phyloP scores from a whole-genome alignment of 2,888 invertebrate species.

The Hofmannophila pseudospretella region DNA sequence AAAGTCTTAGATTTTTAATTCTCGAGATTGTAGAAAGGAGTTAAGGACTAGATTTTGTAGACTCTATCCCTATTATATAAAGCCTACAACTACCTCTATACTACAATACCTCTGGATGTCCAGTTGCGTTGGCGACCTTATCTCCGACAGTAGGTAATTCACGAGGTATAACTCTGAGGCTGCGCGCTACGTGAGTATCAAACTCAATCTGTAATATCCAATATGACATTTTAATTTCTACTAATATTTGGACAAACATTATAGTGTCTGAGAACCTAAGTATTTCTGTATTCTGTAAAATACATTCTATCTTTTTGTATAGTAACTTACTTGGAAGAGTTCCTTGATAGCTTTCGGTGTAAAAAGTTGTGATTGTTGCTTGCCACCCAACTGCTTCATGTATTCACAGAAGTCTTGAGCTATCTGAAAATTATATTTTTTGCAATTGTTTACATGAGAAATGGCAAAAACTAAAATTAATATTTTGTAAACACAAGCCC shows the following conservation, averaged over 20 bases:
- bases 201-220: conserved; percentile 69
- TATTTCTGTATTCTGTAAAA: background rate
- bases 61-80: too few relatives aligned
- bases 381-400: conserved; percentile 68
- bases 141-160: conserved; percentile 79
- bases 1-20: too few relatives aligned
- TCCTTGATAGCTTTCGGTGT: conserved; percentile 69
- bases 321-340: conserved; percentile 57
- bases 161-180: conserved; percentile 71
- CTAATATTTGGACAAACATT: background rate
- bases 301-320: background rate
- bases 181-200: conserved; percentile 73
- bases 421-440: conserved; percentile 40
- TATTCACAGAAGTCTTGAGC: conserved; percentile 67
- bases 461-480: too few relatives aligned
- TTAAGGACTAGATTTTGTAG: too few relatives aligned
- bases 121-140: conserved; percentile 68
- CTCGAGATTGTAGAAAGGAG: too few relatives aligned
- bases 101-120: conserved; percentile 59
- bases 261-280: too few relatives aligned
- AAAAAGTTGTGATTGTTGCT: conserved; percentile 68
- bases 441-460: too few relatives aligned
- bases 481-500: too few relatives aligned
- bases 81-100: too few relatives aligned
- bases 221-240: too few relatives aligned